These are phyloP conservation scores for Dermatemys mawii DNA, from an alignment of 2,113 vertebrate genomes.

Conservation along the genomic window DNA sequence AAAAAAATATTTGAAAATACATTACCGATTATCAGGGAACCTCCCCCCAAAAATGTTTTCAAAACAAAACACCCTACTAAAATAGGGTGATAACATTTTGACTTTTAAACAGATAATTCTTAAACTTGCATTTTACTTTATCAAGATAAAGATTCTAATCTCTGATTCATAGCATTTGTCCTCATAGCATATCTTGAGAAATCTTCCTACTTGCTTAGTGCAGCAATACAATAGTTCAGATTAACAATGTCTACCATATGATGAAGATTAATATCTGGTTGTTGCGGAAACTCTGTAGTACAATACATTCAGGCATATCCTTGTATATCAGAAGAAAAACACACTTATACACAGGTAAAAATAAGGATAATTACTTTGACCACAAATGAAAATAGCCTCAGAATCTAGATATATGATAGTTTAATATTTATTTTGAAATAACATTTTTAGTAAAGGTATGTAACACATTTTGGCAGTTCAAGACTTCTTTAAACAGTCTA, in stretches of 20 bases:
- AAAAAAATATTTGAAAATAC: background rate
- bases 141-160: background rate
- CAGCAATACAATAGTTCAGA: background rate
- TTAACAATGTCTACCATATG: background rate
- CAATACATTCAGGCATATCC: background rate
- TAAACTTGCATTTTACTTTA: background rate
- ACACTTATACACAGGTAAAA: background rate
- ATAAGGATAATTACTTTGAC: background rate
- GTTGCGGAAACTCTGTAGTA: background rate
- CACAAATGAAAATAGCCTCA: background rate
- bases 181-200: background rate
- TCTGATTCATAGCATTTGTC: background rate
- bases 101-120: background rate
- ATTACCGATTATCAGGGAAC: background rate
- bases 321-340: background rate
- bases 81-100: background rate
- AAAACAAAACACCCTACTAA: background rate
- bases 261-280: background rate
- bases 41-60: background rate
- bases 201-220: background rate
- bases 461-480: accelerated
- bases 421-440: background rate
- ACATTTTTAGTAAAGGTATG: background rate
- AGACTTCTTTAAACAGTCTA: background rate
- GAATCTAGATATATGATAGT: background rate